Percentiles rank a stretch among this genome's conserved stretches.
Conservation (phyloP, 2,797 vertebrate species). For the Eulemur albifrons region DNA sequence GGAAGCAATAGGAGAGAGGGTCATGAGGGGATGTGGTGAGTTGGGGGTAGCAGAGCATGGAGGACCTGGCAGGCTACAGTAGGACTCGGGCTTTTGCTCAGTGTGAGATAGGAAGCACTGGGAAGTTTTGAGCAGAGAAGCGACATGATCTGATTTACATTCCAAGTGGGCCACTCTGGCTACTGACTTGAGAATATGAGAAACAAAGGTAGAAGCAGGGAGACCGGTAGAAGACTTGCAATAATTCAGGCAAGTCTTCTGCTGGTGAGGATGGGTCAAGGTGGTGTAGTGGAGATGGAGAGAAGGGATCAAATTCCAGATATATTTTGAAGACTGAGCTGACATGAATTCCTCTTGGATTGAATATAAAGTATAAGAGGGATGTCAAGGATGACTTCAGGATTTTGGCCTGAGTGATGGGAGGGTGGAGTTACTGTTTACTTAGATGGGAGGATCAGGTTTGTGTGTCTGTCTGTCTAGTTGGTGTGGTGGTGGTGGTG, state of each 20-base stretch:
- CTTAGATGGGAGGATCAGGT: neutral
- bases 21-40: neutral
- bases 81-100: neutral
- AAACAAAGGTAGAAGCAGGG: neutral
- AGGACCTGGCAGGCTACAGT: neutral
- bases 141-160: neutral
- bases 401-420: neutral
- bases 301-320: neutral
- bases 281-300: neutral
- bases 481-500: neutral
- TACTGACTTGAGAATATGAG: neutral
- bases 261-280: neutral
- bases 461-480: neutral
- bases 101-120: neutral
- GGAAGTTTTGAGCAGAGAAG: neutral
- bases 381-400: neutral
- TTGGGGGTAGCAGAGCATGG: neutral
- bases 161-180: neutral
- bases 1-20: neutral
- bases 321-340: neutral
- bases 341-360: neutral
- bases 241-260: neutral
- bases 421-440: neutral
- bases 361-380: neutral
- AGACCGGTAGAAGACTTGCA: neutral